Evolutionary conservation across 2,888 invertebrate species (phyloP).

Genomic region (Celastrina argiolus): DNA sequence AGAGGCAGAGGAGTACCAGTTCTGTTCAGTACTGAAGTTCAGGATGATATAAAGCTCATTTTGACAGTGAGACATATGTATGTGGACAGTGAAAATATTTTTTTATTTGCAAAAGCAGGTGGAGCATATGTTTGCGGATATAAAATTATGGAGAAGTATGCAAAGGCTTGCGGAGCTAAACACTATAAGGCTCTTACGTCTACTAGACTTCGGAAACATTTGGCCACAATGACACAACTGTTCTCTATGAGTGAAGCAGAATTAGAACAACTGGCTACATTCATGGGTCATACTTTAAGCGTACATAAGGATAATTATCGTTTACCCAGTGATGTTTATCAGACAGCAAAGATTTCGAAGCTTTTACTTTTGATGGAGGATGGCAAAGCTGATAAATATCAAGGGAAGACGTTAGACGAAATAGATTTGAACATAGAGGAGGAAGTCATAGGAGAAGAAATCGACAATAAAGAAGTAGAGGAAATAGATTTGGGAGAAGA

Average conservation of each 20-base stretch:
- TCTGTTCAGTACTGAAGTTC: conserved; percentile 37
- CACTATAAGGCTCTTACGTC: conserved; percentile 39
- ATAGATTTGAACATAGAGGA: neutral
- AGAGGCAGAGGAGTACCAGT: conserved; percentile 38
- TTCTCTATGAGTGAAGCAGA: conserved; percentile 40
- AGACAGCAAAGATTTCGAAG: neutral
- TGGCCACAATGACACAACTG: conserved; percentile 40
- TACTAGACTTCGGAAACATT: conserved; percentile 41
- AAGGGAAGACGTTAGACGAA: neutral
- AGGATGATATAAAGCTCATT: conserved; percentile 29
- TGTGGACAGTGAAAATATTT: conserved; percentile 23
- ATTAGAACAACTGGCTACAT: conserved; percentile 40
- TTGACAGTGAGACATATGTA: conserved; percentile 23
- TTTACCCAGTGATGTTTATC: conserved; percentile 35
- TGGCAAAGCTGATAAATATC: neutral
- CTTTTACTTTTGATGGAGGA: neutral
- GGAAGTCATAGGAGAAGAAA: neutral
- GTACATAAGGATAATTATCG: conserved; percentile 35
- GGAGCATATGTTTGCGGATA: conserved; percentile 35
- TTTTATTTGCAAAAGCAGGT: conserved; percentile 27
- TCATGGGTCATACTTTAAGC: conserved; percentile 37
- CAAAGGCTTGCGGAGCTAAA: conserved; percentile 37
- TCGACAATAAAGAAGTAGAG: neutral
- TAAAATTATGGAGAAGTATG: conserved; percentile 39
- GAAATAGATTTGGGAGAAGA: neutral